These are phyloP conservation scores for Drosophila pectinifera DNA, from an alignment of 1,140 invertebrate species.

Conservation along the genomic window DNA sequence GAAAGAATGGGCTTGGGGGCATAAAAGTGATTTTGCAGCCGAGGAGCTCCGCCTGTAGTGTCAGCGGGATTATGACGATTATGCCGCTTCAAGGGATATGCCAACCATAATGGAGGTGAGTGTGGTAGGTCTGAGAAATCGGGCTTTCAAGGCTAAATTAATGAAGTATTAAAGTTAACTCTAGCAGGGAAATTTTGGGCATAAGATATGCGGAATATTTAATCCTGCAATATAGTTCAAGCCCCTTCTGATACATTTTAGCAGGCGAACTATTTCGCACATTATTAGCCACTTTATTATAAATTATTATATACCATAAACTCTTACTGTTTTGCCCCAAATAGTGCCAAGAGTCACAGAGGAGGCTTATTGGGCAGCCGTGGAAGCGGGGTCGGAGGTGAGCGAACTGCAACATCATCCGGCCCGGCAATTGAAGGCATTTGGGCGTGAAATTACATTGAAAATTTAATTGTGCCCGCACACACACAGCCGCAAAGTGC, in stretches of 20 bases:
- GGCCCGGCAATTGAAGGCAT: conserved; percentile 65
- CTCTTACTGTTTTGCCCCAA: conserved; percentile 9
- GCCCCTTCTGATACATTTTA: not conserved
- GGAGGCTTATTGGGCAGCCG: too few relatives aligned
- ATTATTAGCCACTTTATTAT: not conserved
- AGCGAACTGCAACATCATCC: conserved; percentile 12
- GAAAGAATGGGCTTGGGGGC: not conserved
- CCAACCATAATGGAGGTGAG: not conserved
- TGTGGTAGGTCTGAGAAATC: not conserved
- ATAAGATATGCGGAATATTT: not conserved
- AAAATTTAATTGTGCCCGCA: conserved; percentile 78
- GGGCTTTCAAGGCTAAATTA: too few relatives aligned
- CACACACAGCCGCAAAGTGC: conserved; percentile 38
- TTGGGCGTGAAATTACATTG: conserved; percentile 80
- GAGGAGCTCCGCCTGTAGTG: conserved; percentile 62
- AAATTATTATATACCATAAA: not conserved
- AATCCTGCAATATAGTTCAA: not conserved
- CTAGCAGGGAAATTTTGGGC: too few relatives aligned
- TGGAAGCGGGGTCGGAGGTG: too few relatives aligned
- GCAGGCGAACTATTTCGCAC: not conserved
- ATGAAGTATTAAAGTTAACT: too few relatives aligned
- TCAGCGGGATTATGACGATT: conserved; percentile 76
- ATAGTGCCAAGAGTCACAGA: too few relatives aligned
- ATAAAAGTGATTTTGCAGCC: conserved; percentile 5
- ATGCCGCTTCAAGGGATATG: conserved; percentile 59